Conservation (phyloP, 2,888 invertebrate species). For the Drosophila hamatofila region DNA sequence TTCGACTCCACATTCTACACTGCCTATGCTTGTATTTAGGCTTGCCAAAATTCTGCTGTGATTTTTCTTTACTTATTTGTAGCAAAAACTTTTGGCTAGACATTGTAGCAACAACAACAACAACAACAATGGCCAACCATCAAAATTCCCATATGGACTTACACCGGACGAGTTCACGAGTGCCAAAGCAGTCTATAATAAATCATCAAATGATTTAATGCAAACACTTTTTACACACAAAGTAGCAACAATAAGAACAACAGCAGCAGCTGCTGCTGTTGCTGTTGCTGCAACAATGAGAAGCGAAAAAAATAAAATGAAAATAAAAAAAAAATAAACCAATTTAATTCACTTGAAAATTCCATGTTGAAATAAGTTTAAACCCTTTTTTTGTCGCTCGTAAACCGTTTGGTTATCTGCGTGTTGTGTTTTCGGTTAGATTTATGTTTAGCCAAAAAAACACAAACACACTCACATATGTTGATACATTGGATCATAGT, state of each 20-base stretch:
- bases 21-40: conserved; percentile 1
- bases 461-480: conserved; percentile 12
- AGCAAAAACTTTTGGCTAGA: conserved; percentile 28
- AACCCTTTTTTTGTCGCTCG: conserved; percentile 67
- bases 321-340: conserved; percentile 5
- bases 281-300: conserved; percentile 3
- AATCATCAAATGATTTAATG: conserved; percentile 74
- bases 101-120: conserved; percentile 12
- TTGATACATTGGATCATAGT: conserved; percentile 26
- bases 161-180: neutral
- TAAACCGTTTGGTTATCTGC: conserved; percentile 66
- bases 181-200: conserved; percentile 42
- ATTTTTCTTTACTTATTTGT: conserved; percentile 33
- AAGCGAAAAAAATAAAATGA: conserved; percentile 5
- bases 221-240: conserved; percentile 28
- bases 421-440: conserved; percentile 42
- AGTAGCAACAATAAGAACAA: conserved; percentile 4
- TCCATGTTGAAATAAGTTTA: conserved; percentile 54
- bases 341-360: conserved; percentile 58
- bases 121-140: conserved; percentile 23
- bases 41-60: conserved; percentile 13
- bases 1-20: neutral
- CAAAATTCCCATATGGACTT: conserved; percentile 14
- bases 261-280: neutral
- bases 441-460: conserved; percentile 53